These are phyloP conservation scores for Thinocorus orbignyianus DNA, from an alignment of 2,113 vertebrate species.

Conservation along the genomic window DNA sequence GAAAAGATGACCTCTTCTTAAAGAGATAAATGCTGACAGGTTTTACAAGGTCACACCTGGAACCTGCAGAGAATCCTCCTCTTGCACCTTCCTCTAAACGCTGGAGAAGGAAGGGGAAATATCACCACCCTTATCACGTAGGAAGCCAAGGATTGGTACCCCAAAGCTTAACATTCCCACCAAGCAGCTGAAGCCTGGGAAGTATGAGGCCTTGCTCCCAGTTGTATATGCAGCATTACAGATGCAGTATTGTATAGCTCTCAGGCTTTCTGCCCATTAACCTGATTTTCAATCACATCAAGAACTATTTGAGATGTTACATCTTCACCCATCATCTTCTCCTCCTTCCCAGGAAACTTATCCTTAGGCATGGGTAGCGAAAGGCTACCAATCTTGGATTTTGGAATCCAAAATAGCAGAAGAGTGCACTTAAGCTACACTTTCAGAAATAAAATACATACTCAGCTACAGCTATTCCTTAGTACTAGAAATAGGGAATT, in stretches of 20 bases:
- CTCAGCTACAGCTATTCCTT: neutral
- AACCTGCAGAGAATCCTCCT: neutral
- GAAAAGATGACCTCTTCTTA: neutral
- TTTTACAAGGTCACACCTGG: neutral
- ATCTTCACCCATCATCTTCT: neutral
- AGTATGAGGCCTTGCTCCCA: neutral
- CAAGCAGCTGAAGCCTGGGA: neutral
- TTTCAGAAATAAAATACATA: neutral
- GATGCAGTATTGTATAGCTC: neutral
- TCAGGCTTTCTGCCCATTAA: neutral
- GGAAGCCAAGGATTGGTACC: neutral
- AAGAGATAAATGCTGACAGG: neutral
- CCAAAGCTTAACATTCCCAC: neutral
- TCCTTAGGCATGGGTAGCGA: neutral
- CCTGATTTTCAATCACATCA: neutral
- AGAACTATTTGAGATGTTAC: neutral
- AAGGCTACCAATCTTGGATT: neutral
- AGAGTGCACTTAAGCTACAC: neutral
- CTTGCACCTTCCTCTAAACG: neutral
- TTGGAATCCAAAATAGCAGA: neutral
- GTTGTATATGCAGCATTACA: neutral
- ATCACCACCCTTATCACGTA: rapidly evolving
- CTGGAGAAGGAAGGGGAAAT: neutral
- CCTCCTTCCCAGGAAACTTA: neutral
- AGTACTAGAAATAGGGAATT: neutral